Conservation (phyloP, 2,888 invertebrate species). For the Ernsta delagoae region DNA sequence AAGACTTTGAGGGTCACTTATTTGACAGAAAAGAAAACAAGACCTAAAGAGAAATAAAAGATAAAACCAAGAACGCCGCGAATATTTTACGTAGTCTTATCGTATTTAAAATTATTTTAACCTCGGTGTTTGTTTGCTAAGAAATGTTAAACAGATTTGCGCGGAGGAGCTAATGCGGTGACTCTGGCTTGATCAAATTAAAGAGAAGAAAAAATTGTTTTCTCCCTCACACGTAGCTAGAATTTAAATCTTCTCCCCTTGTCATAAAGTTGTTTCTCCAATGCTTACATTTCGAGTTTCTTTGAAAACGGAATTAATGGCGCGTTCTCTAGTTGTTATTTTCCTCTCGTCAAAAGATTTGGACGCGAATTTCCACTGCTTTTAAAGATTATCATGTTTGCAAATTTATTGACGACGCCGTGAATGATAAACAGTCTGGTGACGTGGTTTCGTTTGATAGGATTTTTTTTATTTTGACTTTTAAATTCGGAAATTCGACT, state of each 20-base stretch:
- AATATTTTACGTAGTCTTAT: conserved; percentile 14
- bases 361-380: conserved; percentile 43
- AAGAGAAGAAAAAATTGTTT: conserved; percentile 52
- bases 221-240: background rate
- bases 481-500: background rate
- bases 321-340: conserved; percentile 47
- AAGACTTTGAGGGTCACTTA: background rate
- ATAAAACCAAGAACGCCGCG: background rate
- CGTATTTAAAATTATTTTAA: conserved; percentile 23
- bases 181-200: conserved; percentile 58
- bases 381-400: conserved; percentile 41
- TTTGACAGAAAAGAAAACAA: background rate
- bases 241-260: background rate
- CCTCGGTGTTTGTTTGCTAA: conserved; percentile 57
- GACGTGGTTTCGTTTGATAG: conserved; percentile 3
- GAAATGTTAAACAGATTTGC: conserved; percentile 71
- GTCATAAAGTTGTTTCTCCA: conserved; percentile 28
- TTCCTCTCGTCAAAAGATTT: conserved; percentile 45
- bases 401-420: conserved; percentile 23
- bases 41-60: background rate
- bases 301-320: conserved; percentile 33
- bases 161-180: conserved; percentile 64
- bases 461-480: background rate
- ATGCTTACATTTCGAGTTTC: background rate
- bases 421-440: background rate